Conservation (phyloP, 2,797 vertebrate genomes). For the Acipenser transmontanus region DNA sequence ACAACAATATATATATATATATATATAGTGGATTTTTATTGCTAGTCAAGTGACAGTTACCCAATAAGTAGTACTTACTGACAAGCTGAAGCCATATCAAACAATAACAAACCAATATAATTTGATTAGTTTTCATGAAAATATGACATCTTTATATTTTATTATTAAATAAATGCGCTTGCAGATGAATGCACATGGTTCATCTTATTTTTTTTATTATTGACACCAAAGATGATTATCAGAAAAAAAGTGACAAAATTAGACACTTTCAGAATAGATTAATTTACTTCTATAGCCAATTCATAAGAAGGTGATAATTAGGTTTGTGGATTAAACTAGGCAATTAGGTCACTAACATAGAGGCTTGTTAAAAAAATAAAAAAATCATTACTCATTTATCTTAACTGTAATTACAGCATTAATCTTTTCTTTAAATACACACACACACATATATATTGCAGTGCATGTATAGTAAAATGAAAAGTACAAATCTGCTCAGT, state of each 20-base stretch:
- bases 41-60: no score
- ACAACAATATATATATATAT: no score
- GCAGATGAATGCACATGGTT: conserved; percentile 49
- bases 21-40: no score
- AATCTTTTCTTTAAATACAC: conserved; percentile 49
- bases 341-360: conserved; percentile 76
- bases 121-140: conserved; percentile 55
- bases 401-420: conserved; percentile 57
- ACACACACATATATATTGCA: no score
- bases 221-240: conserved; percentile 85
- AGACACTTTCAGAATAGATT: conserved; percentile 91
- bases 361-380: conserved; percentile 77
- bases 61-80: no score
- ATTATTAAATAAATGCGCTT: conserved; percentile 47
- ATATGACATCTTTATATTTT: conserved; percentile 42
- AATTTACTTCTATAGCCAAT: conserved; percentile 91
- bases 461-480: no score
- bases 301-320: conserved; percentile 97
- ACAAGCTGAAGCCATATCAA: not conserved
- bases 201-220: conserved; percentile 51
- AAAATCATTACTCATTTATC: conserved; percentile 55
- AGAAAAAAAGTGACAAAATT: conserved; percentile 87
- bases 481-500: no score
- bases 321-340: conserved; percentile 91
- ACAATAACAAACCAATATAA: conserved; percentile 1